Evolutionary conservation across 1,140 invertebrate genomes (phyloP).

Genomic region (Neocloeon triangulifer): DNA sequence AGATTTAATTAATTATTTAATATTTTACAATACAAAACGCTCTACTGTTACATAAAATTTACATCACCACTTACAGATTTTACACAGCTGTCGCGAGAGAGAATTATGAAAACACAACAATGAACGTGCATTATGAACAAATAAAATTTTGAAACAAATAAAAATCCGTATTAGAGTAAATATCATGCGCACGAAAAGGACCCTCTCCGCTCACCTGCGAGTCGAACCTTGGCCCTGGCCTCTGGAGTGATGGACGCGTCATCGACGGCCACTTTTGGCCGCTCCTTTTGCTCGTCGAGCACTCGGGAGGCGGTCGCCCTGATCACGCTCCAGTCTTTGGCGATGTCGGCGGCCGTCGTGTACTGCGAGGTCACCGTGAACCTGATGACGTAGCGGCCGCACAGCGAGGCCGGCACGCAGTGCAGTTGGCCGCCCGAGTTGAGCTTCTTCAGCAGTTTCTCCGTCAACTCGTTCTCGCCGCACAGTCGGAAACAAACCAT

Average conservation of each 20-base stretch:
- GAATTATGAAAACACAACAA: too few species aligned
- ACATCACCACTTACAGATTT: too few species aligned
- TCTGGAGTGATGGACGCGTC: too few species aligned
- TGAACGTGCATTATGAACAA: too few species aligned
- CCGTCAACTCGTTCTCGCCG: slow-evolving; percentile 62
- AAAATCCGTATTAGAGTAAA: too few species aligned
- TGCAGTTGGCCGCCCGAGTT: slow-evolving; percentile 70
- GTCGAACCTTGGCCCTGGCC: slow-evolving; percentile 39
- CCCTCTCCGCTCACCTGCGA: slow-evolving; percentile 36
- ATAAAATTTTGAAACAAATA: too few species aligned
- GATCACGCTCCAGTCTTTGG: slow-evolving; percentile 78
- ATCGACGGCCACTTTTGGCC: too few species aligned
- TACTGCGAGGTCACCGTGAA: slow-evolving; percentile 81
- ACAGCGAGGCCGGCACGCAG: slow-evolving; percentile 72
- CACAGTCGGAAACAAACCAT: slow-evolving; percentile 82
- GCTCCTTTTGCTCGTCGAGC: slow-evolving; percentile 28
- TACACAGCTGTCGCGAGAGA: too few species aligned
- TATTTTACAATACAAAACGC: too few species aligned
- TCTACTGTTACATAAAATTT: too few species aligned
- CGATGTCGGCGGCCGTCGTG: slow-evolving; percentile 73
- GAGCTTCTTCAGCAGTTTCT: slow-evolving; percentile 62
- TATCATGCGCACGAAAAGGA: too few species aligned
- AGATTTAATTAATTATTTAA: too few species aligned
- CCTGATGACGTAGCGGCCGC: slow-evolving; percentile 69
- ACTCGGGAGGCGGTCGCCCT: slow-evolving; percentile 51